These are phyloP conservation scores for Danaus melanippus DNA, from an alignment of 1,140 invertebrate species.

Conservation along the genomic window DNA sequence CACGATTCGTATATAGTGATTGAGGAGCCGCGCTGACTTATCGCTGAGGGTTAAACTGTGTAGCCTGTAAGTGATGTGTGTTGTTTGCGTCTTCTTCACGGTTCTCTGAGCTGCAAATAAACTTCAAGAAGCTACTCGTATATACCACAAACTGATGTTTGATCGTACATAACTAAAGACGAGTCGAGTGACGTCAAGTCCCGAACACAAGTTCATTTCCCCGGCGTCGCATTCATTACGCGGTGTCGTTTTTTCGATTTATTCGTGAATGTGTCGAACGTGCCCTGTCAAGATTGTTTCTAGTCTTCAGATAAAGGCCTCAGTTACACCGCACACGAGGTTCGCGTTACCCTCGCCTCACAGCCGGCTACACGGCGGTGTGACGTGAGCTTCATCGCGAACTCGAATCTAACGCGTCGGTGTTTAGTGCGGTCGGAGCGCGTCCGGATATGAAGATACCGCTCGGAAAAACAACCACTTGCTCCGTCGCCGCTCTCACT, in stretches of 20 bases:
- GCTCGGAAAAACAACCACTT: conserved; percentile 44
- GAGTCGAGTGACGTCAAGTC: background rate
- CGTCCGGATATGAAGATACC: conserved; percentile 62
- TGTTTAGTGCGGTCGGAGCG: too few species aligned
- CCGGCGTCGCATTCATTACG: conserved; percentile 33
- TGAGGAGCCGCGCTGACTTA: conserved; percentile 1
- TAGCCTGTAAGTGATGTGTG: background rate
- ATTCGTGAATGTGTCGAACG: conserved; percentile 21
- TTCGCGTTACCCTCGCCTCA: background rate
- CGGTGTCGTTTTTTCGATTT: conserved; percentile 16
- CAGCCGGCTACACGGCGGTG: too few species aligned
- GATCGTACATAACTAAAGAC: too few species aligned
- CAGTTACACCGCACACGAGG: conserved; percentile 8
- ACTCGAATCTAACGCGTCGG: too few species aligned
- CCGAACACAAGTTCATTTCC: conserved; percentile 1
- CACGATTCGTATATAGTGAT: conserved; percentile 7
- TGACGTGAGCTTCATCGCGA: too few species aligned
- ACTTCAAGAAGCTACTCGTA: too few species aligned
- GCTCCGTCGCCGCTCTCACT: conserved; percentile 23
- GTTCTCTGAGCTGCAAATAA: too few species aligned
- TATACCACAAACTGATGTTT: too few species aligned
- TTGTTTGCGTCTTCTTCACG: background rate
- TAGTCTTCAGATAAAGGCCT: conserved; percentile 34
- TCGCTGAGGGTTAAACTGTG: too few species aligned
- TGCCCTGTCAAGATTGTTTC: conserved; percentile 32